Evolutionary conservation across 2,113 vertebrate genomes (phyloP).

Genomic region (Bos indicus): DNA sequence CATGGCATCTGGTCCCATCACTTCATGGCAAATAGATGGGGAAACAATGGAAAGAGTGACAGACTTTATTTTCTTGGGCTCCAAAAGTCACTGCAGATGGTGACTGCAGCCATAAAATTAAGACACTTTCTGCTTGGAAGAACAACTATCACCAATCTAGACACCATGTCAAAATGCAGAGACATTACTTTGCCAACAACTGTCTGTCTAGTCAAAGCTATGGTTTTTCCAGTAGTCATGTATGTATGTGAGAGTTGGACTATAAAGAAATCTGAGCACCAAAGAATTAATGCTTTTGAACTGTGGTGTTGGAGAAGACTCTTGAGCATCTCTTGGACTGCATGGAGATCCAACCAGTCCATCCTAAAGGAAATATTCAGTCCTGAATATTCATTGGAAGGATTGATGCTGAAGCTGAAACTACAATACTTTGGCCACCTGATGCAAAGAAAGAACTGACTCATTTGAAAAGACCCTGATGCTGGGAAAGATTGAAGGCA

Average conservation of each 20-base stretch:
- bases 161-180: not conserved
- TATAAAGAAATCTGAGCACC: not conserved
- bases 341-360: not conserved
- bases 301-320: not conserved
- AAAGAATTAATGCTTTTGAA: not conserved
- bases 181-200: not conserved
- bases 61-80: not conserved
- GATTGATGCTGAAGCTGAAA: not conserved
- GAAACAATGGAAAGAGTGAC: not conserved
- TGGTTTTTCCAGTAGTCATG: not conserved
- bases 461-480: not conserved
- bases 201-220: not conserved
- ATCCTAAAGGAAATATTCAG: not conserved
- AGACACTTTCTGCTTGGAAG: not conserved
- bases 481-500: not conserved
- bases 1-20: not conserved
- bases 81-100: not conserved
- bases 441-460: not conserved
- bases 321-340: not conserved
- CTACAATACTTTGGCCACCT: not conserved
- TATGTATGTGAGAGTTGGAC: not conserved
- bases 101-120: not conserved
- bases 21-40: not conserved
- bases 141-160: not conserved
- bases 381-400: not conserved